A percentile compares a stretch with the other conserved stretches of the same genome.
phyloP scores from a whole-genome alignment of 1,140 invertebrate genomes.

The Dryas iulia region DNA sequence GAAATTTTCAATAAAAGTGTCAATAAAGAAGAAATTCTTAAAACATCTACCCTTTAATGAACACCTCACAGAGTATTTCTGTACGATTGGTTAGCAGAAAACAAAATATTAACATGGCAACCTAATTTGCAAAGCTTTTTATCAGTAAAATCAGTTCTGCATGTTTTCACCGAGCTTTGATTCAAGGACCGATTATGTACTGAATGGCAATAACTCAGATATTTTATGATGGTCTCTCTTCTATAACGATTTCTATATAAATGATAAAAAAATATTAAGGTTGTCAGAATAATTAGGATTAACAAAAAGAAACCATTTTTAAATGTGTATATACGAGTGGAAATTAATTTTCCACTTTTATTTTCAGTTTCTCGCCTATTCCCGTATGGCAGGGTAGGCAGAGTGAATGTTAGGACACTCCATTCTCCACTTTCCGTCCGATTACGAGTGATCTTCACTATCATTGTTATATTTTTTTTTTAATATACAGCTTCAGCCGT shows the following conservation, averaged over 20 bases:
- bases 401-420: too few species aligned
- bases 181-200: slow-evolving; percentile 65
- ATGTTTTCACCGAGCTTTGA: slow-evolving; percentile 58
- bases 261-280: too few species aligned
- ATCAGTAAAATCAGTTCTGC: slow-evolving; percentile 59
- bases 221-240: slow-evolving; percentile 53
- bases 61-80: not conserved
- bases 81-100: slow-evolving; percentile 33
- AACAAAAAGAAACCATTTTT: too few species aligned
- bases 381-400: too few species aligned
- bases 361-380: too few species aligned
- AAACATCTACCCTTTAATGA: not conserved
- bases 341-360: too few species aligned
- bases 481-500: too few species aligned
- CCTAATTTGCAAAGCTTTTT: slow-evolving; percentile 66
- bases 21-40: slow-evolving; percentile 3
- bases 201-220: slow-evolving; percentile 57
- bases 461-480: too few species aligned
- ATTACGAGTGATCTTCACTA: too few species aligned
- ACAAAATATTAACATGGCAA: slow-evolving; percentile 51
- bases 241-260: not conserved
- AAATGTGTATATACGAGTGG: too few species aligned
- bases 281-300: too few species aligned
- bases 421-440: too few species aligned
- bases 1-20: not conserved